These are phyloP conservation scores for Centropyge bicolor DNA, from an alignment of 2,797 vertebrate species.

Conservation along the genomic window DNA sequence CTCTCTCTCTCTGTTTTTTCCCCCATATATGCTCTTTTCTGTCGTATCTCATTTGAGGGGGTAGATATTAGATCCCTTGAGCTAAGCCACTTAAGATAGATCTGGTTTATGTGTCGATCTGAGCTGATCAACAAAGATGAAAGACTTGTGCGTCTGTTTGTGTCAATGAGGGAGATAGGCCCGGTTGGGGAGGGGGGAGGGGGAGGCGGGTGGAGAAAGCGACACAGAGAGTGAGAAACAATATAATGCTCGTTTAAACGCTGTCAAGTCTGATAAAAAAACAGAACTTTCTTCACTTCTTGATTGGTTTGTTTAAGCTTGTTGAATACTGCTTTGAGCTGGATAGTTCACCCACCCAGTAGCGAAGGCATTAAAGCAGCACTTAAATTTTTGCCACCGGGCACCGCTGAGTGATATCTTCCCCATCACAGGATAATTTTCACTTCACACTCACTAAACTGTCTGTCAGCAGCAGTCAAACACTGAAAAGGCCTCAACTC, in stretches of 20 bases:
- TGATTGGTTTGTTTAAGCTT: constrained; percentile 36
- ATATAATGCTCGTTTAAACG: constrained; percentile 34
- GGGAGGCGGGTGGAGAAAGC: constrained; percentile 13
- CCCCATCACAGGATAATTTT: constrained; percentile 56
- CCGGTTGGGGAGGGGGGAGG: constrained; percentile 26
- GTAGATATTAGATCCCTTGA: constrained; percentile 69
- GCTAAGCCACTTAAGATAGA: constrained; percentile 72
- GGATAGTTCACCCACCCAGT: constrained; percentile 38
- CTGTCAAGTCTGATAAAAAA: constrained; percentile 18
- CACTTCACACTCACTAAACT: constrained; percentile 57
- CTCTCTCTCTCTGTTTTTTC: background rate
- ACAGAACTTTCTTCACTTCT: constrained; percentile 13
- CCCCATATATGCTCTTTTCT: constrained; percentile 53
- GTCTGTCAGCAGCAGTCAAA: constrained; percentile 59
- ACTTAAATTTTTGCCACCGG: constrained; percentile 46
- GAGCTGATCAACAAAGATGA: constrained; percentile 69
- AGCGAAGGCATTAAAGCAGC: constrained; percentile 29
- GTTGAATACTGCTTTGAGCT: constrained; percentile 37
- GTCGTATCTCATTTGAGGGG: constrained; percentile 63
- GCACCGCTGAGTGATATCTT: constrained; percentile 26
- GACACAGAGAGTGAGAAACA: constrained; percentile 21
- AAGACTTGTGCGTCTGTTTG: constrained; percentile 52
- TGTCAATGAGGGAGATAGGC: constrained; percentile 42
- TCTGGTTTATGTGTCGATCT: constrained; percentile 61
- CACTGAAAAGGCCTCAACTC: constrained; percentile 54